phyloP scores from a whole-genome alignment of 1,140 invertebrate species.

The Leptopilina boulardi region DNA sequence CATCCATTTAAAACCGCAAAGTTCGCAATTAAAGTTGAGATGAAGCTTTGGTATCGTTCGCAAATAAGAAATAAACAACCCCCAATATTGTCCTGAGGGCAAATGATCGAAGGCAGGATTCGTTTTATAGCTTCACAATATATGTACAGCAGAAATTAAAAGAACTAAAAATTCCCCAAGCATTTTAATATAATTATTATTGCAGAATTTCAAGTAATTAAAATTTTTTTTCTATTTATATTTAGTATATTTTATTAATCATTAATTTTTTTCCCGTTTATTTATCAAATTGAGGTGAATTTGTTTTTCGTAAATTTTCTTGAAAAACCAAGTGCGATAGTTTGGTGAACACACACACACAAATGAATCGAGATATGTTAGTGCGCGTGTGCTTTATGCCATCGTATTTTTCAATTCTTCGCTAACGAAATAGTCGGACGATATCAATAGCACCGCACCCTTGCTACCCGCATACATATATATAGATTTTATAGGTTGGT shows the following conservation, averaged over 20 bases:
- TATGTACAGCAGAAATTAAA: no score
- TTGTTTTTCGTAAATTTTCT: constrained; percentile 6
- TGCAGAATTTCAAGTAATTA: no score
- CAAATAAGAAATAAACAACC: neutral
- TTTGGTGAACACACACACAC: neutral
- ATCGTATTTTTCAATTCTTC: constrained; percentile 59
- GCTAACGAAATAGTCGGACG: constrained; percentile 56
- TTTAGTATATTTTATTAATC: no score
- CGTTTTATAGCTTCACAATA: neutral
- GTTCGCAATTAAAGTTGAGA: constrained; percentile 42
- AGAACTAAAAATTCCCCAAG: no score
- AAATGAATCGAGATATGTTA: neutral
- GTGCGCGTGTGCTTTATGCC: constrained; percentile 43
- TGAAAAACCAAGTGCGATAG: neutral
- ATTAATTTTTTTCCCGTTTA: no score
- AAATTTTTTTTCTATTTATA: no score
- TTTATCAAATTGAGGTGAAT: no score
- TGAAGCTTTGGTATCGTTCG: neutral
- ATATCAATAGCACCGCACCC: constrained; percentile 54
- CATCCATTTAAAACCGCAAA: constrained; percentile 43
- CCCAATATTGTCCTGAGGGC: neutral
- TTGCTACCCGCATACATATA: constrained; percentile 46
- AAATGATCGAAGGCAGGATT: neutral
- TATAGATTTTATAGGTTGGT: constrained; percentile 38
- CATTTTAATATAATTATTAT: no score